Evolutionary conservation across 2,888 invertebrate species (phyloP).

Genomic region (Calliscelio sp.): DNA sequence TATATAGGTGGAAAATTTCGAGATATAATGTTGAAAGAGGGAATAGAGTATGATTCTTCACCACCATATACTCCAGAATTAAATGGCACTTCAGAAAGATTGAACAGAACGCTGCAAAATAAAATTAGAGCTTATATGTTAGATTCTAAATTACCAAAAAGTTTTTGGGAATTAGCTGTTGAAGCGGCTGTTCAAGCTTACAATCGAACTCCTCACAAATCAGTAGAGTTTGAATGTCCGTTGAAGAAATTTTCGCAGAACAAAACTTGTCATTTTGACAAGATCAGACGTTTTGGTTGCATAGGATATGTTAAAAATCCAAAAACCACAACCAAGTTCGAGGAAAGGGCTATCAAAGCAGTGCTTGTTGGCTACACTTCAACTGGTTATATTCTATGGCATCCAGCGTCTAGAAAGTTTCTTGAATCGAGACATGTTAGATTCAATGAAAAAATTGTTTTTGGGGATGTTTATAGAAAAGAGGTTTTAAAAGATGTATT

Average conservation of each 20-base stretch:
- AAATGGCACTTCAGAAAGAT: neutral
- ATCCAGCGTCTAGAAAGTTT: neutral
- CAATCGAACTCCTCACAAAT: neutral
- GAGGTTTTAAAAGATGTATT: neutral
- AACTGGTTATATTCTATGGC: slow-evolving; percentile 13
- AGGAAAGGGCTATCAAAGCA: neutral
- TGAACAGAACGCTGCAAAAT: neutral
- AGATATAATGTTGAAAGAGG: neutral
- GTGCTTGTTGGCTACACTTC: slow-evolving; percentile 1
- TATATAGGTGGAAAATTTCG: neutral
- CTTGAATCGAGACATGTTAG: slow-evolving; percentile 9
- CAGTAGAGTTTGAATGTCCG: neutral
- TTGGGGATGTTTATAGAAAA: slow-evolving; percentile 5
- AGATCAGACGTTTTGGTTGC: slow-evolving; percentile 11
- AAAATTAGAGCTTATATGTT: neutral
- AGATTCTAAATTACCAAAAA: neutral
- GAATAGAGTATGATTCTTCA: neutral
- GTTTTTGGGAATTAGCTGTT: neutral
- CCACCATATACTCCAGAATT: slow-evolving; percentile 7
- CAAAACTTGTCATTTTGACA: neutral
- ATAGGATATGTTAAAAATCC: neutral
- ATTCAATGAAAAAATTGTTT: slow-evolving; percentile 14
- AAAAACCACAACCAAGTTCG: neutral
- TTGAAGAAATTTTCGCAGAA: neutral
- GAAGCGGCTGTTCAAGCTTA: slow-evolving; percentile 1